phyloP scores from a whole-genome alignment of 2,797 vertebrate genomes.

The Galaxias olidus region DNA sequence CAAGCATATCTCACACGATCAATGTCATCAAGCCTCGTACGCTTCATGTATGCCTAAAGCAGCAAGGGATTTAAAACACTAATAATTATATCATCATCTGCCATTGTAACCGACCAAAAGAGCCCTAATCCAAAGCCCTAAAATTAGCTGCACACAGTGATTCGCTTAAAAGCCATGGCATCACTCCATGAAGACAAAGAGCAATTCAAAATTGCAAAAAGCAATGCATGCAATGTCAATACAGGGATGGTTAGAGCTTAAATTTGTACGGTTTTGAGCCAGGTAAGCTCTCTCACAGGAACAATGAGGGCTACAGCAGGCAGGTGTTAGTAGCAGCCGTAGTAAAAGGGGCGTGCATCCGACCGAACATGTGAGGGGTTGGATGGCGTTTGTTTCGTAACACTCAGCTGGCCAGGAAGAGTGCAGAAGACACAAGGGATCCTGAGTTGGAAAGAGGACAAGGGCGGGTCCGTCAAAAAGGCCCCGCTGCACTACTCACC shows the following conservation, averaged over 20 bases:
- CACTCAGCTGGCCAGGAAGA: constrained; percentile 29
- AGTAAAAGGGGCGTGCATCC: constrained; percentile 52
- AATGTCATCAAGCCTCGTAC: constrained; percentile 27
- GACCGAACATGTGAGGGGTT: constrained; percentile 24
- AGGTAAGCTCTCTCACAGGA: constrained; percentile 25
- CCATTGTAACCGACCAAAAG: background rate
- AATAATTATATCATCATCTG: constrained; percentile 1
- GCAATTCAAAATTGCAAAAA: constrained; percentile 19
- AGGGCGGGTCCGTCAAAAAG: too few species aligned
- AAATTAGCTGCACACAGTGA: too few species aligned
- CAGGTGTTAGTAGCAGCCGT: constrained; percentile 51
- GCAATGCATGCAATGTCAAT: constrained; percentile 34
- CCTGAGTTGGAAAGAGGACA: too few species aligned
- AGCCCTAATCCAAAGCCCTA: too few species aligned
- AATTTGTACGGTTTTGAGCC: background rate
- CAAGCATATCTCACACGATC: constrained; percentile 25
- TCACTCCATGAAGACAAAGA: constrained; percentile 22
- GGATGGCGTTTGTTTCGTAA: constrained; percentile 21
- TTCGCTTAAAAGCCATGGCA: background rate
- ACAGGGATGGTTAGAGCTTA: constrained; percentile 7
- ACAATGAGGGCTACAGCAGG: constrained; percentile 48
- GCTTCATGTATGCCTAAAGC: constrained; percentile 34
- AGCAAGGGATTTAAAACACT: constrained; percentile 47
- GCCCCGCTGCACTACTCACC: constrained; percentile 82
- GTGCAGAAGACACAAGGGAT: too few species aligned